These are phyloP conservation scores for Patella pellucida DNA, from an alignment of 2,888 invertebrate genomes.

Conservation along the genomic window DNA sequence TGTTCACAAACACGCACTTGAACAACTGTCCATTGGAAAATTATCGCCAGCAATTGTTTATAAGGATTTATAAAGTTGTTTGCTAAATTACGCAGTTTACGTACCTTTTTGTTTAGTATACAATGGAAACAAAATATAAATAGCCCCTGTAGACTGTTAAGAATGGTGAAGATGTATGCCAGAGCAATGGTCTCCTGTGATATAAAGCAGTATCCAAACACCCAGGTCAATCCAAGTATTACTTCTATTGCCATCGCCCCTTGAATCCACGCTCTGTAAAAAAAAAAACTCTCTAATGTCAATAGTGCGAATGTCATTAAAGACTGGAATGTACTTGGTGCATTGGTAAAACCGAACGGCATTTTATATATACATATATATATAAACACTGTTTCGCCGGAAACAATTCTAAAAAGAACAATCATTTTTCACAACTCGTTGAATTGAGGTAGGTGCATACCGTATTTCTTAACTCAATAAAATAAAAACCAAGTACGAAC, in stretches of 20 bases:
- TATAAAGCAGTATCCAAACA: conserved; percentile 61
- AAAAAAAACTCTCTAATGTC: conserved; percentile 23
- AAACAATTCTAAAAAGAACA: too few relatives aligned
- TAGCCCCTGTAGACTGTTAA: conserved; percentile 62
- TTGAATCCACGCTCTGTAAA: conserved; percentile 41
- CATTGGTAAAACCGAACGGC: not conserved
- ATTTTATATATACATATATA: not conserved
- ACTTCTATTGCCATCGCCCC: conserved; percentile 43
- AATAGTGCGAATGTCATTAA: not conserved
- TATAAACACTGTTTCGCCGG: too few relatives aligned
- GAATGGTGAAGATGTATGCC: conserved; percentile 60
- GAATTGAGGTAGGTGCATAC: too few relatives aligned
- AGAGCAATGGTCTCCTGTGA: conserved; percentile 51
- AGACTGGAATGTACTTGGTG: not conserved
- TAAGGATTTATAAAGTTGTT: too few relatives aligned
- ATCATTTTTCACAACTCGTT: too few relatives aligned
- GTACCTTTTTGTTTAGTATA: conserved; percentile 61
- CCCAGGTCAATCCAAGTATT: conserved; percentile 53
- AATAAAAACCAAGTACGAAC: too few relatives aligned
- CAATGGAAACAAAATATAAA: conserved; percentile 64
- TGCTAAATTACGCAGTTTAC: not conserved
- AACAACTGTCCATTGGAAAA: too few relatives aligned
- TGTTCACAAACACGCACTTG: too few relatives aligned
- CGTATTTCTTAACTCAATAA: too few relatives aligned
- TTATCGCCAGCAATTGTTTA: too few relatives aligned